Conservation (phyloP, 64 coral and sea anemone genomes). For the Montipora capricornis region DNA sequence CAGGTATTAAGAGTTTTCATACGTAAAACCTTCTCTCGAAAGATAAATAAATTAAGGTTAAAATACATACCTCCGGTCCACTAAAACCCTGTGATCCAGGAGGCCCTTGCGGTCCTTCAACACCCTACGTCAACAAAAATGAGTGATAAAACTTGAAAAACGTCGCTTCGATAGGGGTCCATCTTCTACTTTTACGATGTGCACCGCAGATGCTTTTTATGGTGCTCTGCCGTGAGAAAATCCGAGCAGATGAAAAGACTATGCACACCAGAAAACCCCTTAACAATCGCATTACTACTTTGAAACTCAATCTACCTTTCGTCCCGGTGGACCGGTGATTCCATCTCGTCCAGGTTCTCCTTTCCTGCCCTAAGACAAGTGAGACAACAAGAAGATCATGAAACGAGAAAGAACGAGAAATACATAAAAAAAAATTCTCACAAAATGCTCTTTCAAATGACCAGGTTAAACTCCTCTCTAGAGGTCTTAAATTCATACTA, state of each 20-base stretch:
- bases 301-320: constrained; percentile 1
- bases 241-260: no score
- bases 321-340: not conserved
- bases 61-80: constrained; percentile 1
- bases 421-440: not conserved
- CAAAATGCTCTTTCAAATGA: no score
- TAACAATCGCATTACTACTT: no score
- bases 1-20: not conserved
- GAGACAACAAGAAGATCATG: not conserved
- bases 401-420: not conserved
- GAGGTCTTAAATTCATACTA: no score
- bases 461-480: no score
- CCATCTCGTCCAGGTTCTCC: constrained; percentile 8
- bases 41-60: no score
- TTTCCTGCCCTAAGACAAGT: not conserved
- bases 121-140: constrained; percentile 10
- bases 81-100: constrained; percentile 34
- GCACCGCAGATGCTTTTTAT: no score
- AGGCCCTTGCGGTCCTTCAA: not conserved
- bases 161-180: not conserved
- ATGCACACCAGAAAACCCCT: no score
- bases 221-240: no score
- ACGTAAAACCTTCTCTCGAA: not conserved
- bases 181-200: no score
- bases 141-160: not conserved